phyloP scores from a whole-genome alignment of 2,113 vertebrate genomes.

The Tiliqua scincoides region DNA sequence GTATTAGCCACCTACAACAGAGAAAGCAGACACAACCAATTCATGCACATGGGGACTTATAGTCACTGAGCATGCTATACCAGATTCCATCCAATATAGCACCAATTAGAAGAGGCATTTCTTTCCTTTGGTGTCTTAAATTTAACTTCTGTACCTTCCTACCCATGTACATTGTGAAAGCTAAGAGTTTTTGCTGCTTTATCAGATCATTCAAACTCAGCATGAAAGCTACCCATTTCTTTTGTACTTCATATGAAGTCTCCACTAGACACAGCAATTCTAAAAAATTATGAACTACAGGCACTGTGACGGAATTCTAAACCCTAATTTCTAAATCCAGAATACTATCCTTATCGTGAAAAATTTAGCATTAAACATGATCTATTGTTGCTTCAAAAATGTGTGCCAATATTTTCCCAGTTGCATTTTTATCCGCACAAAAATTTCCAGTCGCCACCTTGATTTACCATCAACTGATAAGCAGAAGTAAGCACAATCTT shows the following conservation, averaged over 20 bases:
- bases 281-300: too few species aligned
- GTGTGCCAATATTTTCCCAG: neutral
- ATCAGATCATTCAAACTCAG: neutral
- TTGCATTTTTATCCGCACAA: neutral
- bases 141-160: neutral
- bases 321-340: neutral
- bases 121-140: neutral
- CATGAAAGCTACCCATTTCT: neutral
- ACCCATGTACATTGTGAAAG: neutral
- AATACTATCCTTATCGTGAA: neutral
- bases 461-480: neutral
- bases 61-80: neutral
- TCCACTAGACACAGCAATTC: neutral
- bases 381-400: neutral
- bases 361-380: neutral
- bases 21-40: conserved; percentile 27
- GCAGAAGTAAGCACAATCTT: neutral
- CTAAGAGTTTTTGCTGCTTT: neutral
- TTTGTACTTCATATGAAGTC: neutral
- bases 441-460: neutral
- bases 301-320: neutral
- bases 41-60: neutral
- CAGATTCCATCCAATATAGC: neutral
- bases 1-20: neutral
- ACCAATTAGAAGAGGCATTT: neutral